Conservation (phyloP, 1,140 invertebrate species). For the Plectrocnemia conspersa region DNA sequence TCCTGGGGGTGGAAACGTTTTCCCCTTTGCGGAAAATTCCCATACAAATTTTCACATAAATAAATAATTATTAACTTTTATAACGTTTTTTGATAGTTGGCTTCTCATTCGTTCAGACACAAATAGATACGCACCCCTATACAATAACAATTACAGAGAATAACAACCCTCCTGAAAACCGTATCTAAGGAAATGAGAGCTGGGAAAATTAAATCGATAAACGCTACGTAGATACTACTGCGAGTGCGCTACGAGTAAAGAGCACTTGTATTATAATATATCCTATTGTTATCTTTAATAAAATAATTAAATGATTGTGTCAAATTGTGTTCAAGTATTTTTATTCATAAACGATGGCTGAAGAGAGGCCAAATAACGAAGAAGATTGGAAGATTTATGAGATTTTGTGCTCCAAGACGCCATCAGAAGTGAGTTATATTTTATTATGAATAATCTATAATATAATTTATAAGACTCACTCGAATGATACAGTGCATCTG, state of each 20-base stretch:
- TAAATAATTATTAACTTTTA: not conserved
- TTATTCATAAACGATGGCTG: constrained; percentile 17
- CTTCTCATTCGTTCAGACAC: no score
- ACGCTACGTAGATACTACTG: not conserved
- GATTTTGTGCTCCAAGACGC: constrained; percentile 52
- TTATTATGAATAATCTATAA: no score
- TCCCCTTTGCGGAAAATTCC: no score
- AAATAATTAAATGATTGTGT: not conserved
- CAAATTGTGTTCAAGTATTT: constrained; percentile 1
- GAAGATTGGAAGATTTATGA: constrained; percentile 68
- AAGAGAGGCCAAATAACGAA: constrained; percentile 39
- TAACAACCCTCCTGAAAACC: not conserved
- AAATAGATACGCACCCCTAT: no score
- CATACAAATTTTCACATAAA: not conserved
- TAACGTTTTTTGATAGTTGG: no score
- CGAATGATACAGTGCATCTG: no score
- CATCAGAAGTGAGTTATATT: constrained; percentile 44
- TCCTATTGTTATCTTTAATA: not conserved
- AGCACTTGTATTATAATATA: no score
- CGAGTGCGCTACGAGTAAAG: not conserved
- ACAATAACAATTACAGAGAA: not conserved
- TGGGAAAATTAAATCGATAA: constrained; percentile 19
- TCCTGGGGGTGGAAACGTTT: no score
- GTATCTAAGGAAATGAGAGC: constrained; percentile 13
- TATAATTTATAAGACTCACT: no score